Evolutionary conservation across 1,140 invertebrate genomes (phyloP).

Genomic region (Drosophila albomicans): DNA sequence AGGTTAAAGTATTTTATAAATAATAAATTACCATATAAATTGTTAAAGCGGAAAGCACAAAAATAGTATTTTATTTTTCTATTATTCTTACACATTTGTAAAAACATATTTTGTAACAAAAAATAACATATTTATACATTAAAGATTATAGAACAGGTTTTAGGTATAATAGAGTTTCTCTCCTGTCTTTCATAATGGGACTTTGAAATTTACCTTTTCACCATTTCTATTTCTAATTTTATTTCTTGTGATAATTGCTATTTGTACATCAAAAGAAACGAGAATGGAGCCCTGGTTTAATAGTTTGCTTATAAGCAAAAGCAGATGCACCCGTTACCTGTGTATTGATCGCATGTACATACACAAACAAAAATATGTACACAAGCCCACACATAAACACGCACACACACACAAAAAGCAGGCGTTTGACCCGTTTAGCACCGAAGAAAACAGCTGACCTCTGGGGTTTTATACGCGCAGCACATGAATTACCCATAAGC

Average conservation of each 20-base stretch:
- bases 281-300: not conserved
- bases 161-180: too few relatives aligned
- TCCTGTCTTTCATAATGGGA: too few relatives aligned
- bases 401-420: not conserved
- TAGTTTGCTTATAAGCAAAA: not conserved
- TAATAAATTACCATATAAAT: too few relatives aligned
- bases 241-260: not conserved
- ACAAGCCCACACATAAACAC: not conserved
- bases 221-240: not conserved
- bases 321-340: not conserved
- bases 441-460: constrained; percentile 23
- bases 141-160: too few relatives aligned
- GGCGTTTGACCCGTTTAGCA: constrained; percentile 3
- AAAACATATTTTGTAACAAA: too few relatives aligned
- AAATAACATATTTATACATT: too few relatives aligned
- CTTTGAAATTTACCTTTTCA: too few relatives aligned
- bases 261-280: too few relatives aligned
- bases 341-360: constrained; percentile 6
- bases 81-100: too few relatives aligned
- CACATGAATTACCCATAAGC: not conserved
- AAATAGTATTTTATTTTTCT: too few relatives aligned
- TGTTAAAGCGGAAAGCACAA: too few relatives aligned
- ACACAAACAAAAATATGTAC: not conserved
- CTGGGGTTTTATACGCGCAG: not conserved
- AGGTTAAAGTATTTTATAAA: too few relatives aligned